Evolutionary conservation across 2,113 vertebrate species (phyloP), one percentile per base, ranked within the genome.

Genomic region (Bucco capensis): DNA sequence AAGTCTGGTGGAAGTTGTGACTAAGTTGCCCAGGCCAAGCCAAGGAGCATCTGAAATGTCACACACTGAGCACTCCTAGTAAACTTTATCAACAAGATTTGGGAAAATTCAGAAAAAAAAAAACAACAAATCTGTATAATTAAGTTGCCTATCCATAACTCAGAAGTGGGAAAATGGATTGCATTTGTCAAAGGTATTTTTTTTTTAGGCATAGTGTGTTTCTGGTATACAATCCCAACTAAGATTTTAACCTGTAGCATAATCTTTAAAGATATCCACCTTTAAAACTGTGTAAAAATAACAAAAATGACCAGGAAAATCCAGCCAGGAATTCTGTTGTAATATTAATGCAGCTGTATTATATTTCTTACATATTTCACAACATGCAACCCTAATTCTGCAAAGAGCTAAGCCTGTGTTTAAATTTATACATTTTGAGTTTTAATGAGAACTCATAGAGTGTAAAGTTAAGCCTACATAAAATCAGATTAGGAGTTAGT

Each of bases 401-500:
- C 78, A 94, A 89, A 91, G 75, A 95, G 75, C 90, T 92, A 94
- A 94, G 78, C 78, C 51, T 80, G 84, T 92, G 78, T 94, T 95
- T 94, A 83, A 96, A 95, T 94, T 93, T 95, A 83, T 94, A 91
- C 79, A 77, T 83, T 95, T 91, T 86, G 58, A 71, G 79, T 96
- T 95, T 96, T 92, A 96, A 95, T 94, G 83, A 96, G 90, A 91
- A 90, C 56, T 88, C 94, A 88, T 47, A 91, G 72, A 90, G 90
- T 90, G 86, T 86, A 86, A 95, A 96, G 46, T 88, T 90, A 95
- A 90, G 76, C 76, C 78, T 27, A 94, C 40, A 83, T 89, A 93
- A 95, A 90, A 92, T 86, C 83, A 93, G 92, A 94, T 93, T 83
- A 94, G 64, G 76, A 88, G 86, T 93, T 93, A 88, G 31, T 53